Evolutionary conservation across 2,888 invertebrate species (phyloP), one percentile per base, ranked within the genome.

Genomic region (Tubiluchus corallicola): DNA sequence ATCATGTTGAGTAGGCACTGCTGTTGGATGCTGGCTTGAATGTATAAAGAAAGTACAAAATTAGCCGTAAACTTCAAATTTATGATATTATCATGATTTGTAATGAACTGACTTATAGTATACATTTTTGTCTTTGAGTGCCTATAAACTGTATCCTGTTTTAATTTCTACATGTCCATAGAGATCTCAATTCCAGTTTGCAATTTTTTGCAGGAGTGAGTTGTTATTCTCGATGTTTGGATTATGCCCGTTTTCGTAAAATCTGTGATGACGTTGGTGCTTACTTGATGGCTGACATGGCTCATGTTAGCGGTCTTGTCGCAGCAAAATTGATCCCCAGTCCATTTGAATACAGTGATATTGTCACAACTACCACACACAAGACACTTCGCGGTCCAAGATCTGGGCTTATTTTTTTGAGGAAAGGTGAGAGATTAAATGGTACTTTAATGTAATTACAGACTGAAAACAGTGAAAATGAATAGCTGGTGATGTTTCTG

Each of bases 321-420:
- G 82, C 90, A 47, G 82, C 88, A 53, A 80, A 79, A 67, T 66
- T 85, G 5, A 80, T 85, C 49, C 82, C 90, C 1, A 80, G 79
- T 57, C 92, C 92, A 1, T 90, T 92, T 61, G 78, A 83, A 58
- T 77, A 78, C 64, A 77, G 82, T 56, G 88, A 96, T 64, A 73
- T 96, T 50, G 94, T 96, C 2, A 79, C 82, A 1, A 87, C 90
- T 0, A 92, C 94, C 0, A 92, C 92, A 0, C 92, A 94, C 66
- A 94, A 94, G 61, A 90, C 90, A 3, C 70, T 96, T 19, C 73
- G 74, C 51, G 72, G 74, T 20, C 59, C 94, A 76, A 13, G 74
- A 39, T 85, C 88, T 17, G 88, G 83, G 1, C 71, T 92, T 13
- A 87, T 94, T 49, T 92, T 92, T 71, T 92, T 72, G 72, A 76